A percentile compares a stretch with the other conserved stretches of the same genome.
These are phyloP conservation scores for Monochamus alternatus DNA, from an alignment of 2,888 invertebrate species.

Conservation along the genomic window DNA sequence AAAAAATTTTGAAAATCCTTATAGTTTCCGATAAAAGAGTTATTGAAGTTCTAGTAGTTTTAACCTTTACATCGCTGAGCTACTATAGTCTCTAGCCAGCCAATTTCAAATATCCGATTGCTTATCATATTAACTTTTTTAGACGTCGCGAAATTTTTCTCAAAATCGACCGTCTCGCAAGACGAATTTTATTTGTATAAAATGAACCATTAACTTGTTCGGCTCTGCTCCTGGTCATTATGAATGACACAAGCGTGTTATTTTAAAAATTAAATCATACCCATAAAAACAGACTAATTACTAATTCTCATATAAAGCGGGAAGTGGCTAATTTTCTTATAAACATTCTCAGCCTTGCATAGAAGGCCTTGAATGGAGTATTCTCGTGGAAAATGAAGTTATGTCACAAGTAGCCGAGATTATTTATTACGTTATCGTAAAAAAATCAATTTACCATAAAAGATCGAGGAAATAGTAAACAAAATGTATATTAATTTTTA, in stretches of 20 bases:
- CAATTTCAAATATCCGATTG: too few species aligned
- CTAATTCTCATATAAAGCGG: slow-evolving; percentile 18
- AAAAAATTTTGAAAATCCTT: too few species aligned
- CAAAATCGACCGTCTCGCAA: too few species aligned
- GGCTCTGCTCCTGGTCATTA: background rate
- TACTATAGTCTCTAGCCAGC: too few species aligned
- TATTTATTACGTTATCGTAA: background rate
- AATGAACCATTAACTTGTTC: background rate
- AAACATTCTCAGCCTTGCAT: slow-evolving; percentile 34
- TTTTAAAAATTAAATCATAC: slow-evolving; percentile 28
- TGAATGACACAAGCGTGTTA: slow-evolving; percentile 3
- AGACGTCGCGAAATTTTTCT: too few species aligned
- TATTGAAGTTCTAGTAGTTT: too few species aligned
- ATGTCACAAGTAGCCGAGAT: background rate
- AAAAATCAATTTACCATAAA: background rate
- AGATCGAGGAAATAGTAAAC: background rate
- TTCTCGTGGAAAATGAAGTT: slow-evolving; percentile 1
- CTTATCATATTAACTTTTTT: too few species aligned
- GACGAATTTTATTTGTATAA: too few species aligned
- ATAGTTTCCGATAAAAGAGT: too few species aligned
- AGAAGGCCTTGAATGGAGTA: slow-evolving; percentile 9
- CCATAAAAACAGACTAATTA: slow-evolving; percentile 31
- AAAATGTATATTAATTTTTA: slow-evolving; percentile 1
- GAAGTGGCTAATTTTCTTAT: slow-evolving; percentile 33
- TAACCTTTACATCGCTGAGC: too few species aligned